phyloP scores from a whole-genome alignment of 1,140 invertebrate genomes.

The Drepana arcuata region DNA sequence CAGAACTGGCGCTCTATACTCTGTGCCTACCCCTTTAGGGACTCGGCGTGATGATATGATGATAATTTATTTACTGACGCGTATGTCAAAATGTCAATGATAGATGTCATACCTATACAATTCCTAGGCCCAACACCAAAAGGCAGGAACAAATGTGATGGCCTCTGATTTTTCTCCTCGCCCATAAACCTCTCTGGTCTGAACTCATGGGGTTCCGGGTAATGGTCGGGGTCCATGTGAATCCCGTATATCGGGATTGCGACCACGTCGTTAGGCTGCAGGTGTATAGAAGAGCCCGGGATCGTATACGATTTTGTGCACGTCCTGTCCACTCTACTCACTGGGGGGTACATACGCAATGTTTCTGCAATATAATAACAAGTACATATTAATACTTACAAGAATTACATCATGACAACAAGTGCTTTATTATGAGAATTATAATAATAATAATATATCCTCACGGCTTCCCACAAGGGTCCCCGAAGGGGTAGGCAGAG shows the following conservation, averaged over 20 bases:
- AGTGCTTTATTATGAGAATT: too few species aligned
- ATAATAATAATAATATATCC: too few species aligned
- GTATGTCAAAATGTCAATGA: too few species aligned
- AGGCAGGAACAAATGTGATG: slow-evolving; percentile 75
- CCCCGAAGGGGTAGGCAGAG: too few species aligned
- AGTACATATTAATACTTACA: too few species aligned
- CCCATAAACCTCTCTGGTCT: slow-evolving; percentile 75
- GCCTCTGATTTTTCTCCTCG: slow-evolving; percentile 60
- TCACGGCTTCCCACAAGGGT: too few species aligned
- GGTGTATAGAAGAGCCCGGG: slow-evolving; percentile 47
- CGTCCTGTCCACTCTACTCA: slow-evolving; percentile 62
- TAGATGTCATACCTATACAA: slow-evolving; percentile 82
- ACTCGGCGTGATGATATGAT: too few species aligned
- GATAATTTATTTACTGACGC: too few species aligned
- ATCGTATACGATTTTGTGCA: slow-evolving; percentile 70
- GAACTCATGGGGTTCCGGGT: slow-evolving; percentile 73
- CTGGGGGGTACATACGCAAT: slow-evolving; percentile 73
- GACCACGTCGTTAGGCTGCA: slow-evolving; percentile 57
- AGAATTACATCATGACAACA: too few species aligned
- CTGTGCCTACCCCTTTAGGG: too few species aligned
- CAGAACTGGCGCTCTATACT: too few species aligned
- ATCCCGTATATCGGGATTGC: slow-evolving; percentile 69
- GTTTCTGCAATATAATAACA: slow-evolving; percentile 69
- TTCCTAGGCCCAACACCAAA: slow-evolving; percentile 82
- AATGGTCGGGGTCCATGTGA: slow-evolving; percentile 74